A percentile compares a stretch with the other conserved stretches of the same genome.
phyloP scores from a whole-genome alignment of 2,888 invertebrate genomes.

The Spisula subtruncata region DNA sequence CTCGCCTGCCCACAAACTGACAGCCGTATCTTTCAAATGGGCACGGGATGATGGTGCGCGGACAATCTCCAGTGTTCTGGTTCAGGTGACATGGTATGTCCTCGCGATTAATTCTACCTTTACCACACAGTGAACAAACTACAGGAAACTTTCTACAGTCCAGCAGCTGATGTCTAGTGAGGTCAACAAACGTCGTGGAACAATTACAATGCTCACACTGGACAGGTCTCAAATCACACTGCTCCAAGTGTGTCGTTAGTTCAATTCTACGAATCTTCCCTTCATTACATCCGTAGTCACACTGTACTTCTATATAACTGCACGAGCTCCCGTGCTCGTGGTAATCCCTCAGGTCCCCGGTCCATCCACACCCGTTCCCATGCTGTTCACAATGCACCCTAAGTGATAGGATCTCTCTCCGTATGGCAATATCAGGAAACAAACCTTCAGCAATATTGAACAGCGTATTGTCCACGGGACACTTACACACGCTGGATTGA shows the following conservation, averaged over 20 bases:
- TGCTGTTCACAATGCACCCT: slow-evolving; percentile 76
- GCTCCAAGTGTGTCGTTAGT: slow-evolving; percentile 66
- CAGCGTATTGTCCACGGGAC: slow-evolving; percentile 84
- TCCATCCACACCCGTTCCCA: slow-evolving; percentile 79
- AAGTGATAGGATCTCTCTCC: slow-evolving; percentile 82
- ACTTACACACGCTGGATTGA: slow-evolving; percentile 66
- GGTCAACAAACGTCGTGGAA: slow-evolving; percentile 69
- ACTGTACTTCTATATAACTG: slow-evolving; percentile 59
- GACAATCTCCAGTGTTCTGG: slow-evolving; percentile 79
- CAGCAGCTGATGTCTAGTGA: slow-evolving; percentile 82
- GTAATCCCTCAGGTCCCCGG: slow-evolving; percentile 78
- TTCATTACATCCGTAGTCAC: slow-evolving; percentile 71
- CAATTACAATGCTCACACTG: slow-evolving; percentile 76
- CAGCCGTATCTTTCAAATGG: slow-evolving; percentile 81
- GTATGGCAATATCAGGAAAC: slow-evolving; percentile 82
- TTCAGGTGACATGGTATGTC: slow-evolving; percentile 81
- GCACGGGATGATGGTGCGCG: slow-evolving; percentile 78
- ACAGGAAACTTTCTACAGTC: slow-evolving; percentile 82
- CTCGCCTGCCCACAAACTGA: slow-evolving; percentile 77
- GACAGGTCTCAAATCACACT: slow-evolving; percentile 74
- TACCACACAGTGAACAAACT: slow-evolving; percentile 81
- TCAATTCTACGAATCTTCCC: slow-evolving; percentile 54
- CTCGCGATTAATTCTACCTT: slow-evolving; percentile 77
- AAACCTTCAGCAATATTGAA: slow-evolving; percentile 75
- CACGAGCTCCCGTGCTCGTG: slow-evolving; percentile 70